A percentile compares a stretch with the other conserved stretches of the same genome.
phyloP scores from a whole-genome alignment of 2,888 invertebrate species.

The Polyploca ridens region DNA sequence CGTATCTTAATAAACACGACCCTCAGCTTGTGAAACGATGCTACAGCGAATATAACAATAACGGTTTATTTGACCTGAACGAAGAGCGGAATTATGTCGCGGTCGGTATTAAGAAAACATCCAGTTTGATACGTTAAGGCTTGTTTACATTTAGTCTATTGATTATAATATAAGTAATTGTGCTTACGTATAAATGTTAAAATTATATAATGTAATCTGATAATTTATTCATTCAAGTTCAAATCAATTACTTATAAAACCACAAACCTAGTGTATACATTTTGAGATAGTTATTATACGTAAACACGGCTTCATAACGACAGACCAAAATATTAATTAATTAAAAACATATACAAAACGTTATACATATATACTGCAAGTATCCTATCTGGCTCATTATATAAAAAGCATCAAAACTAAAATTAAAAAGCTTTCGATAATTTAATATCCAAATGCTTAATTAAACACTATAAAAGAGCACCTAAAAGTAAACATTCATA shows the following conservation, averaged over 20 bases:
- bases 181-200: constrained; percentile 57
- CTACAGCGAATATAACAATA: too few species aligned
- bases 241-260: constrained; percentile 21
- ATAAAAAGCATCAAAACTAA: constrained; percentile 51
- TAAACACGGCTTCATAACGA: constrained; percentile 50
- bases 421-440: constrained; percentile 59
- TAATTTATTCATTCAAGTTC: constrained; percentile 26
- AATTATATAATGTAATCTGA: constrained; percentile 35
- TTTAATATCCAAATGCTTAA: constrained; percentile 58
- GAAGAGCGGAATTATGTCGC: neutral
- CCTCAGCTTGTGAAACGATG: too few species aligned
- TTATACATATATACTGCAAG: constrained; percentile 29
- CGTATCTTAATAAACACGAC: too few species aligned
- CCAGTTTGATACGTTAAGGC: constrained; percentile 34
- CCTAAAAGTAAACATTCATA: constrained; percentile 46
- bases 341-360: constrained; percentile 34
- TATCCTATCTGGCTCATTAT: constrained; percentile 49
- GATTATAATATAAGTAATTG: constrained; percentile 39
- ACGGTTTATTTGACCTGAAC: neutral
- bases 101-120: constrained; percentile 17
- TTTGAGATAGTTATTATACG: constrained; percentile 34
- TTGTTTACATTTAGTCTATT: constrained; percentile 76
- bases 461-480: constrained; percentile 56
- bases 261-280: constrained; percentile 17
- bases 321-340: constrained; percentile 59